Base-by-base conservation (phyloP, 2,888 invertebrate species). In the Dermolepida albohirtum region DNA sequence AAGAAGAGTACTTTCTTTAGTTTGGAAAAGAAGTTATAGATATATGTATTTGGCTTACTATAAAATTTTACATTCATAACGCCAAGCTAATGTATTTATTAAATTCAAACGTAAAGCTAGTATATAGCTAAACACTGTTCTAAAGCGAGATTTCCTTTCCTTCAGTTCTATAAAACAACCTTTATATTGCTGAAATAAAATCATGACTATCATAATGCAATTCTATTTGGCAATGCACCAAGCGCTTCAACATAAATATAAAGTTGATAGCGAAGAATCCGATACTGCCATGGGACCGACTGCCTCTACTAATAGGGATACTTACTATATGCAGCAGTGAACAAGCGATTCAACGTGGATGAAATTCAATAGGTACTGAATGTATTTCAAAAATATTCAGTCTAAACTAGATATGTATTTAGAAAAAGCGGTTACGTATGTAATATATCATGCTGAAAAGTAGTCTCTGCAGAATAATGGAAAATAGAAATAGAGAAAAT, bases 131-230 rank as follows among this genome's bases (percentile, higher is more conserved):
- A 44, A 16, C 57, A 11, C 34, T 44, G 44, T 22, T 12, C 4
- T n/a, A 52, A 43, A 12, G n/a, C 14, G 51, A 22, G 22, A 54
- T 40, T 52, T 64, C 43, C 50, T 27, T 6, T 34, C 39, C 57
- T 29, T 16, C 55, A 50, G 47, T 50, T 51, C 55, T 49, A 68
- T 67, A 68, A 57, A 68, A 67, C 62, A 69, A 66, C 70, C 68
- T 72, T 69, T 70, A 72, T 71, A 71, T 71, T 71, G 63, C 67
- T 65, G 63, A 71, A 70, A 72, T 72, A 71, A 71, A 74, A 72
- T 72, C 69, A 71, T 70, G 68, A 71, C 70, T 70, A 72, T 70
- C 71, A 70, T 70, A 71, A 71, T 72, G 72, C 72, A 72, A 71
- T 67, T 52, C 71, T 70, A 70, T 69, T 70, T 73, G 73, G 74